These are phyloP conservation scores for Drosophila equinoxialis DNA, from an alignment of 1,140 invertebrate species.

Conservation along the genomic window DNA sequence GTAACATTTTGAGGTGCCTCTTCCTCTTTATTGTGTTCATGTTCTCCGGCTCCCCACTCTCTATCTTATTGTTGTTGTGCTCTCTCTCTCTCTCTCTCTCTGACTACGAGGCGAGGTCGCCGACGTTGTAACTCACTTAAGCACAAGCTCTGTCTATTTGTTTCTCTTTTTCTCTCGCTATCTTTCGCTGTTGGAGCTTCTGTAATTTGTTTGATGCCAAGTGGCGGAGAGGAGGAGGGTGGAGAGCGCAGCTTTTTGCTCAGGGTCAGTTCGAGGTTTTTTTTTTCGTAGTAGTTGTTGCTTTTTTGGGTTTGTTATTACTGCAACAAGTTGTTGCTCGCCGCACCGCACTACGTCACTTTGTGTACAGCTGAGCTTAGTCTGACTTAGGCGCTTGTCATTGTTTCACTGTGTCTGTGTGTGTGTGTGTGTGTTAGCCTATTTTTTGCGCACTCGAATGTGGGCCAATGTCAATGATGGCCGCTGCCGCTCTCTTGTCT, in stretches of 20 bases:
- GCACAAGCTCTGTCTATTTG: slow-evolving; percentile 8
- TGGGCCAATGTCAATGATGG: slow-evolving; percentile 79
- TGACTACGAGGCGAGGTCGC: slow-evolving; percentile 16
- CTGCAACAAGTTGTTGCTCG: slow-evolving; percentile 50
- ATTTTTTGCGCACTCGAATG: slow-evolving; percentile 59
- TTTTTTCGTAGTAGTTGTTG: slow-evolving; percentile 29
- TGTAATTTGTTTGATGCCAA: slow-evolving; percentile 51
- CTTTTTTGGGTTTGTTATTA: slow-evolving; percentile 32
- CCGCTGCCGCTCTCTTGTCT: slow-evolving; percentile 55
- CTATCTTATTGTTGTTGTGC: too few species aligned
- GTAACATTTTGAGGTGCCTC: slow-evolving; percentile 13
- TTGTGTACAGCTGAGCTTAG: slow-evolving; percentile 27
- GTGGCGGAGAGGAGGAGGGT: not conserved
- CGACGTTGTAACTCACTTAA: slow-evolving; percentile 10
- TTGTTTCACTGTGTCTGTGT: slow-evolving; percentile 46
- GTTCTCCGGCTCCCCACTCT: not conserved
- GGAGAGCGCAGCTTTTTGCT: slow-evolving; percentile 50
- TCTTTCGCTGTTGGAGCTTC: slow-evolving; percentile 25
- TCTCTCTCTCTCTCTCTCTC: not conserved
- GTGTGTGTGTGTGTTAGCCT: slow-evolving; percentile 2
- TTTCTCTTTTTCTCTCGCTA: slow-evolving; percentile 22
- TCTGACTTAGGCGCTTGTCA: slow-evolving; percentile 23
- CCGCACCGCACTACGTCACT: slow-evolving; percentile 38
- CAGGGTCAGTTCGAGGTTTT: slow-evolving; percentile 76
- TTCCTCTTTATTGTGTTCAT: slow-evolving; percentile 9